A percentile compares a stretch with the other conserved stretches of the same genome.
Conservation (phyloP, 1,140 invertebrate genomes). For the Bicyclus anynana region DNA sequence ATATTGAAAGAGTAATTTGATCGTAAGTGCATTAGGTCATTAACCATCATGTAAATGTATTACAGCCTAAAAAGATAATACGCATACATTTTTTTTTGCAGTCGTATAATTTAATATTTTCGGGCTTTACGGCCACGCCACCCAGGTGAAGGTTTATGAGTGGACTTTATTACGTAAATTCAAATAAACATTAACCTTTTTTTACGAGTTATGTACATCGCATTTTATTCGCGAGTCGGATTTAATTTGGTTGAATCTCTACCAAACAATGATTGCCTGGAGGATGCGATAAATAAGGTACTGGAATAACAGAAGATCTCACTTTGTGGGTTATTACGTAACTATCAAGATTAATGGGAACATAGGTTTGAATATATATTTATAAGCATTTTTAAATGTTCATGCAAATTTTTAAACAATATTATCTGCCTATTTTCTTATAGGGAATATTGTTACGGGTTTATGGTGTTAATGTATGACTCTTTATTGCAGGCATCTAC, state of each 20-base stretch:
- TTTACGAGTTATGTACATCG: conserved; percentile 29
- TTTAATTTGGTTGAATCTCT: conserved; percentile 46
- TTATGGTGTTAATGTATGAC: too few species aligned
- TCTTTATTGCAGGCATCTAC: too few species aligned
- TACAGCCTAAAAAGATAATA: not conserved
- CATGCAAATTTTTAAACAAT: too few species aligned
- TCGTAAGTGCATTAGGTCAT: too few species aligned
- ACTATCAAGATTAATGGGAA: too few species aligned
- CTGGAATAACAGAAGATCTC: conserved; percentile 55
- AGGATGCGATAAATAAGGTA: conserved; percentile 50
- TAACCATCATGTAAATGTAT: too few species aligned
- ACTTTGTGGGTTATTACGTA: too few species aligned
- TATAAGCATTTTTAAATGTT: too few species aligned
- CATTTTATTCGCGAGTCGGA: conserved; percentile 27
- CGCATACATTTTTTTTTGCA: not conserved
- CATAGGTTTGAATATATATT: too few species aligned
- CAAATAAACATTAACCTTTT: conserved; percentile 30
- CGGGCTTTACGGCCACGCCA: conserved; percentile 24
- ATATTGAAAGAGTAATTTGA: too few species aligned
- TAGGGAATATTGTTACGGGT: too few species aligned
- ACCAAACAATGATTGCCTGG: conserved; percentile 38
- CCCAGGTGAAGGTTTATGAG: conserved; percentile 21
- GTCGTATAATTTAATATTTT: conserved; percentile 8
- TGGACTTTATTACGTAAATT: conserved; percentile 24
- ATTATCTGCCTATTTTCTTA: too few species aligned